These are phyloP conservation scores for Aphidius gifuensis DNA, from an alignment of 1,140 invertebrate species.

Conservation along the genomic window DNA sequence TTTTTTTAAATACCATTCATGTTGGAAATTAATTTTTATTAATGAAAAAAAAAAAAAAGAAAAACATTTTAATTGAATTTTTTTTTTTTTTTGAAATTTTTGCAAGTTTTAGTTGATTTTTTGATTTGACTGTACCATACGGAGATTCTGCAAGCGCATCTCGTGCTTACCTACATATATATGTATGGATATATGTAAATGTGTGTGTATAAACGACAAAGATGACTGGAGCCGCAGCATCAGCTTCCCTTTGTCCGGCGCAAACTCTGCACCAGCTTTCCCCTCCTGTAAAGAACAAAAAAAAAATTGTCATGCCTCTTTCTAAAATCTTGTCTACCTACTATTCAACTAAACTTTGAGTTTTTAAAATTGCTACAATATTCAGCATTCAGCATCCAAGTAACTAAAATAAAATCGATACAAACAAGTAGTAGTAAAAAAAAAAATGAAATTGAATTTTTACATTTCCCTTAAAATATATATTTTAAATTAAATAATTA, in stretches of 20 bases:
- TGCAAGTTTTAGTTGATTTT: conserved; percentile 29
- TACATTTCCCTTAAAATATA: too few relatives aligned
- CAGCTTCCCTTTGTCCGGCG: conserved; percentile 47
- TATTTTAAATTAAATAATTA: too few relatives aligned
- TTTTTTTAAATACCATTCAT: not conserved
- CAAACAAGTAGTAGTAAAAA: too few relatives aligned
- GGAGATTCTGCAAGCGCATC: conserved; percentile 31
- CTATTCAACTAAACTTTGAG: too few relatives aligned
- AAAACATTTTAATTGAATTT: too few relatives aligned
- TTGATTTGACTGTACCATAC: conserved; percentile 38
- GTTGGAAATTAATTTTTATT: too few relatives aligned
- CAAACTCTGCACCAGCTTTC: conserved; percentile 30
- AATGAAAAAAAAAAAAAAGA: too few relatives aligned
- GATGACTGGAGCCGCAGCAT: conserved; percentile 38
- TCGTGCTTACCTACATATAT: conserved; percentile 25
- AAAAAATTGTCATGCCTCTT: not conserved
- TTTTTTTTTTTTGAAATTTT: too few relatives aligned
- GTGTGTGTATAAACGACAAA: conserved; percentile 35
- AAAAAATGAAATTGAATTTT: too few relatives aligned
- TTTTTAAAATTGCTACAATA: too few relatives aligned
- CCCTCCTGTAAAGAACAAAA: not conserved
- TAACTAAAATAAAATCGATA: too few relatives aligned
- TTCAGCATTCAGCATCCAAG: too few relatives aligned
- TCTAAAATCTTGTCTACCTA: not conserved
- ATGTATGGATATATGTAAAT: conserved; percentile 29